Base-by-base conservation (phyloP, 2,113 vertebrate species). In the Corvus hawaiiensis region DNA sequence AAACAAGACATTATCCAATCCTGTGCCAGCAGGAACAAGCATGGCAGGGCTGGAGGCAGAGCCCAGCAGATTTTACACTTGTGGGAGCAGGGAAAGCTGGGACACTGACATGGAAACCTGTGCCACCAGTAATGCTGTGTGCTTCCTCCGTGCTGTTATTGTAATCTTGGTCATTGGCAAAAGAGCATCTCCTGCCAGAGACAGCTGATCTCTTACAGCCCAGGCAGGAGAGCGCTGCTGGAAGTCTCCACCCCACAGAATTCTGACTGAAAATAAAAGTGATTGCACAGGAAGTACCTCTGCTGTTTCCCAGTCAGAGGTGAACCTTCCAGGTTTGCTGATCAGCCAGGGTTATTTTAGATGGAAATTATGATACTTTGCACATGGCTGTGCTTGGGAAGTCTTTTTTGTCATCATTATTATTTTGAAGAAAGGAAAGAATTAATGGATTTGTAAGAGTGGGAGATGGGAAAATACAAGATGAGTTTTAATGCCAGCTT, bases 121-220 rank as follows among this genome's bases (percentile, higher is more conserved):
- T 2, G 4, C 26, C 1, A 3, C 43, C 5, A 27, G 26, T 11
- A 35, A 30, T 0, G 1, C 4, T 2, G 0, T 9, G 58, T 56
- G 37, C 39, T 73, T 61, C 41, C 27, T 67, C 37, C 0, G 0
- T 33, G 46, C 10, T 69, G 23, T 11, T 43, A 3, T 2, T 58
- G 44, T 2, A 0, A 9, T 22, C 33, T 37, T 61, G 22, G 27
- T 56, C 30, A 6, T 0, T 56, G 55, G 10, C 37, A 78, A 58
- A 58, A 67, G 14, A 44, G 1, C 37, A 32, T 37, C 61, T 73
- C 37, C 55, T 61, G n/a, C 13, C 54, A 44, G 26, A 28, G 37
- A 23, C 26, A 37, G 44, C 49, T 64, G 19, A 30, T 74, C 7
- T 24, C 59, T 48, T 17, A 9, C 37, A 74, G 37, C 46, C 35